A percentile compares a stretch with the other conserved stretches of the same genome.
phyloP scores from a whole-genome alignment of 2,888 invertebrate species.

The Eupithecia subfuscata region DNA sequence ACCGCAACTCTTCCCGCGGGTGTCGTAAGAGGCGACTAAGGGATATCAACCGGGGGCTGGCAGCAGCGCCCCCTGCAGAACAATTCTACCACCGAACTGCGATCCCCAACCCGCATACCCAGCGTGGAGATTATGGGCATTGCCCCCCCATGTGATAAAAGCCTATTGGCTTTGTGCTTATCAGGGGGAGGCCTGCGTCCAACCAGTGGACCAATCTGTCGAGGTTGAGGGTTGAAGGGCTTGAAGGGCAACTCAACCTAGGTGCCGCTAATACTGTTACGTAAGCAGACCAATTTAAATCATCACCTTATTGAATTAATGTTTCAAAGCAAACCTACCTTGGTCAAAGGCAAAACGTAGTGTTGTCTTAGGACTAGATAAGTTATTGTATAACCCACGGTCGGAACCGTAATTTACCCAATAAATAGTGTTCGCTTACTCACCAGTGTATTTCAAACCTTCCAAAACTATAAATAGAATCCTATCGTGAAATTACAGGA shows the following conservation, averaged over 20 bases:
- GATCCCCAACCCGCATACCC: too few relatives aligned
- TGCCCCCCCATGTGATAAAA: too few relatives aligned
- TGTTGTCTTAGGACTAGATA: background rate
- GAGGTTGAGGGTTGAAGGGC: too few relatives aligned
- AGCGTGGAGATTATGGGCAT: too few relatives aligned
- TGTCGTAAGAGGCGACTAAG: too few relatives aligned
- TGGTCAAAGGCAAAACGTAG: background rate
- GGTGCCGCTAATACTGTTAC: background rate
- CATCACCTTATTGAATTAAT: background rate
- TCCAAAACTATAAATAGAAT: background rate
- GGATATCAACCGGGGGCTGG: too few relatives aligned
- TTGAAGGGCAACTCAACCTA: background rate
- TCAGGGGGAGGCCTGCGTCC: too few relatives aligned
- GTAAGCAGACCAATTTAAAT: background rate
- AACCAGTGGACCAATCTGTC: too few relatives aligned
- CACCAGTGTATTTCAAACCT: background rate
- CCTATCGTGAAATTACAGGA: background rate
- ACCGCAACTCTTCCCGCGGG: too few relatives aligned
- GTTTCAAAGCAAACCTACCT: background rate
- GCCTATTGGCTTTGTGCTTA: too few relatives aligned
- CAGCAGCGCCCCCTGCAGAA: too few relatives aligned
- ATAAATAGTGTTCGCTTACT: background rate
- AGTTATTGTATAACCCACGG: slow-evolving; percentile 1
- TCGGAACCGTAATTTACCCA: background rate
- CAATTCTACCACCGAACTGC: too few relatives aligned